Percentiles rank a stretch among this genome's conserved stretches.
Conservation (phyloP, 30 jellyfish, hydroid and myxozoan species). For the Aurelia sp. region DNA sequence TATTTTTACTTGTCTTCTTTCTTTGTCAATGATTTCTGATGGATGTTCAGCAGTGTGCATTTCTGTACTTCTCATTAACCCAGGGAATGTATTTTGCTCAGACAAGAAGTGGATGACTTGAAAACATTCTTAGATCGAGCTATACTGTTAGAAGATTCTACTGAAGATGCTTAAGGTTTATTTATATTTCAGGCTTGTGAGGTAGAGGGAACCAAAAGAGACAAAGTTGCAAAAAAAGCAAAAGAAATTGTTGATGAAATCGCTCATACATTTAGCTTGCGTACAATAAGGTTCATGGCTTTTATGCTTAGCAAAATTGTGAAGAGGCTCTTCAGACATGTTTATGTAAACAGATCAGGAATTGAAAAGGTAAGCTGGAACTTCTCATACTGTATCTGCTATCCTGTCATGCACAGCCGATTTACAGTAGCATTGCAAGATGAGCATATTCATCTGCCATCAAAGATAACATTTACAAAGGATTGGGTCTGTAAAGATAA, state of each 20-base stretch:
- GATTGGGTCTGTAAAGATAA: too few relatives aligned
- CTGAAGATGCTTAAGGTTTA: background rate
- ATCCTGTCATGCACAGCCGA: too few relatives aligned
- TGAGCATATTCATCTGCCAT: background rate
- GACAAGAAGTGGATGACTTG: too few relatives aligned
- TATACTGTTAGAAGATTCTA: background rate
- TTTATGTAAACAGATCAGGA: slow-evolving; percentile 87
- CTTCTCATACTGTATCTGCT: too few relatives aligned
- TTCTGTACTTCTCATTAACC: too few relatives aligned
- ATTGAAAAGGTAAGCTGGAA: slow-evolving; percentile 58
- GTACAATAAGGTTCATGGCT: slow-evolving; percentile 82
- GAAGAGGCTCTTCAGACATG: slow-evolving; percentile 61
- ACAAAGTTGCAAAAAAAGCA: slow-evolving; percentile 52
- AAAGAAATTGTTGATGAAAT: slow-evolving; percentile 83
- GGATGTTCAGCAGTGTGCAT: too few relatives aligned
- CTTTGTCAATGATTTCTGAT: too few relatives aligned
- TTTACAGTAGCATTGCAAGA: background rate
- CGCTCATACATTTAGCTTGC: slow-evolving; percentile 77
- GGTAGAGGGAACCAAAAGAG: slow-evolving; percentile 36
- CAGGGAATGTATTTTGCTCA: too few relatives aligned
- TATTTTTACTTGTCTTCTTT: too few relatives aligned
- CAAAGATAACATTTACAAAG: too few relatives aligned
- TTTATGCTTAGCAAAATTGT: slow-evolving; percentile 62
- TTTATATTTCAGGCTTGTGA: slow-evolving; percentile 43
- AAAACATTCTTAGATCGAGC: background rate